Evolutionary conservation across 1,140 invertebrate genomes (phyloP), one percentile per base, ranked within the genome.

Genomic region (Cotesia chilonis): DNA sequence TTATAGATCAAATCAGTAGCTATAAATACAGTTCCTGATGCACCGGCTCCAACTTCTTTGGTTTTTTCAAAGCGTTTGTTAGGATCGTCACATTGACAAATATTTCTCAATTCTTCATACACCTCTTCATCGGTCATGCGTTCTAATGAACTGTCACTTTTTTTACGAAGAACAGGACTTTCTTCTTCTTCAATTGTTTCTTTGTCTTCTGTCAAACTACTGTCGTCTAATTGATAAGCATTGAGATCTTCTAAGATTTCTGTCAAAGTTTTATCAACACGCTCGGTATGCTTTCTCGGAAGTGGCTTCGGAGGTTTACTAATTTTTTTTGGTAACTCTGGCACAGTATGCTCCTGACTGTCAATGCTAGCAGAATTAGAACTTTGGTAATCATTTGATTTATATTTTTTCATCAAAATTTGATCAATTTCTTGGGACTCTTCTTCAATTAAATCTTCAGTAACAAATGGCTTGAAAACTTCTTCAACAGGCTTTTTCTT

Each of bases 11-110:
- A 89, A 85, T 98, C 95, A 47, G 90, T 91, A 0, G 96, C 96
- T 72, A 95, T 96, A 84, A 94, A 98, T 3, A 98, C 97, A 54
- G 93, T 95, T 60, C 97, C 97, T 28, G 95, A 95, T 59, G 94
- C 94, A 54, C 94, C 94, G 52, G 93, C 94, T 12, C 97, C 97
- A 72, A 98, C 91, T 85, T 98, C 96, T 79, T 94, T 94, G 74
- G 92, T 91, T 78, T 89, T 89, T 61, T 93, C 90, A 86, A 97
- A 98, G 74, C 95, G 92, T 41, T 91, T 85, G 76, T 93, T 90
- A 0, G 94, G 94, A 86, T 96, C 90, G 54, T 91, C 91, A 2
- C 88, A 86, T 79, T 94, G 93, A 76, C 94, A 95, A 77, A 95
- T 92, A 80, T 90, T 88, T 84, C 90, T 88, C 77, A 99, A 88